These are phyloP conservation scores for Nothoprocta perdicaria DNA, from an alignment of 2,113 vertebrate genomes.

Conservation along the genomic window DNA sequence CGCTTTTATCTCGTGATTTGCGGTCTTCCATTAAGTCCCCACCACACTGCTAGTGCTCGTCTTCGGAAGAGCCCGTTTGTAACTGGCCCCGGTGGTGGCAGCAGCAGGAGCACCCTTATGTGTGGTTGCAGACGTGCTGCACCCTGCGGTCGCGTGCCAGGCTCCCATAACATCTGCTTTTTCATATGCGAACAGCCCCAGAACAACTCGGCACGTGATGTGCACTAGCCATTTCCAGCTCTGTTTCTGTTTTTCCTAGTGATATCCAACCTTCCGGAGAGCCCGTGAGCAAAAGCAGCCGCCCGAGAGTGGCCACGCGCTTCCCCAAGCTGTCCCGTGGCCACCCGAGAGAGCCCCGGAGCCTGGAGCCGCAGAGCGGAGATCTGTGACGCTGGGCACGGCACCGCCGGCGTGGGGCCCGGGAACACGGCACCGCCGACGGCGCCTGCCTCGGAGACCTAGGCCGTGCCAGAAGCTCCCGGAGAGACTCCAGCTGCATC, in stretches of 20 bases:
- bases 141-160: constrained; percentile 35
- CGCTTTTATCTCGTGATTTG: constrained; percentile 1
- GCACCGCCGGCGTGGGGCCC: no score
- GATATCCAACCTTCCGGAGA: constrained; percentile 86
- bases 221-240: background rate
- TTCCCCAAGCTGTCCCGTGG: constrained; percentile 89
- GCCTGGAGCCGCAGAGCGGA: constrained; percentile 93
- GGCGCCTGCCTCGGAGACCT: background rate
- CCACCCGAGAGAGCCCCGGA: constrained; percentile 84
- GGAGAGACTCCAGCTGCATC: constrained; percentile 35
- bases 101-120: constrained; percentile 12
- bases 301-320: constrained; percentile 82
- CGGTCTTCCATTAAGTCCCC: constrained; percentile 33
- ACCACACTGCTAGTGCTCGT: constrained; percentile 33
- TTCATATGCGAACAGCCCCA: background rate
- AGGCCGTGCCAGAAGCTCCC: background rate
- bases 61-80: constrained; percentile 34
- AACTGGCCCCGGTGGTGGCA: background rate
- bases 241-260: constrained; percentile 75
- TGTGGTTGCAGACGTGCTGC: constrained; percentile 29
- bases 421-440: no score
- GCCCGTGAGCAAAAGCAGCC: constrained; percentile 78
- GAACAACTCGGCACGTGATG: background rate
- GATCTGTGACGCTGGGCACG: constrained; percentile 85
- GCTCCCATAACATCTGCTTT: constrained; percentile 57